Evolutionary conservation across 2,797 vertebrate species (phyloP).

Genomic region (Sebastes steindachneri): DNA sequence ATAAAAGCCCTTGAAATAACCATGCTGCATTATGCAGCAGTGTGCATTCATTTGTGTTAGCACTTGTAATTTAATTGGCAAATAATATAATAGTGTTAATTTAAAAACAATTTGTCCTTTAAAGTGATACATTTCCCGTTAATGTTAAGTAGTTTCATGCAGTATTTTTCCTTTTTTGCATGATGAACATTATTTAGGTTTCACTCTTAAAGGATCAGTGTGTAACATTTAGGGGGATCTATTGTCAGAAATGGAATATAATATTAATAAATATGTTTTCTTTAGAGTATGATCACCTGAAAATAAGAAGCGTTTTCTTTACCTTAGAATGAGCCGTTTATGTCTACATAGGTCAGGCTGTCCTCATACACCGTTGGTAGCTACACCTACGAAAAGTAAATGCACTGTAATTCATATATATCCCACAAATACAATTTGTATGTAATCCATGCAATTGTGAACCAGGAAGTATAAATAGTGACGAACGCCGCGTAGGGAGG

Average conservation of each 20-base stretch:
- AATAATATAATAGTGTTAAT: background rate
- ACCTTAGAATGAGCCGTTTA: background rate
- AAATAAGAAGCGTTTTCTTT: rapidly evolving
- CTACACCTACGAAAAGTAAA: no score
- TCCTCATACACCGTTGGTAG: no score
- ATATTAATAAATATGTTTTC: background rate
- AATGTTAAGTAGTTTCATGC: background rate
- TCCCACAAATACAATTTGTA: no score
- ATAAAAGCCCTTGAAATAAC: background rate
- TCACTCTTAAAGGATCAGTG: background rate
- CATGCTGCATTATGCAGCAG: background rate
- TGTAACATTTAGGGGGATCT: background rate
- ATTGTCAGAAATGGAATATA: background rate
- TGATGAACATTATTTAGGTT: background rate
- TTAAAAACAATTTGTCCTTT: background rate
- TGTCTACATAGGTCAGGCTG: rapidly evolving
- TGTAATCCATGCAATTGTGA: no score
- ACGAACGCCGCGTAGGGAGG: rapidly evolving
- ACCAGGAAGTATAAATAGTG: rapidly evolving
- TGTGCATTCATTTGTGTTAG: background rate
- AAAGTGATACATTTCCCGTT: background rate
- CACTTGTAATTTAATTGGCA: background rate
- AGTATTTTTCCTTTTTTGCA: background rate
- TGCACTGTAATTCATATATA: no score
- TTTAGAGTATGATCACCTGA: rapidly evolving